Evolutionary conservation across 2,888 invertebrate species (phyloP).

Genomic region (Druceiella hillmani): DNA sequence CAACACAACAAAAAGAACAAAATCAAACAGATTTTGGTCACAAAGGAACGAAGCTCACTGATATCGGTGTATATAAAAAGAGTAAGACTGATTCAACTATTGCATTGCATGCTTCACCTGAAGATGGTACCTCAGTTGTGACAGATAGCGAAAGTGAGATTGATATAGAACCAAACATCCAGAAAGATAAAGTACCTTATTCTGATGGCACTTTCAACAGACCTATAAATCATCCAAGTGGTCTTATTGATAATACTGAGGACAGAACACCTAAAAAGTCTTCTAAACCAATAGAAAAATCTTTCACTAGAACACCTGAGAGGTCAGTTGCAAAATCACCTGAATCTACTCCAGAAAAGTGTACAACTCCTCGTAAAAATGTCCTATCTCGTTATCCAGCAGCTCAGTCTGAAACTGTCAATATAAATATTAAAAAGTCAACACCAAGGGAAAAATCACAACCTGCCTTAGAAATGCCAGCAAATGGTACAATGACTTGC

Average conservation of each 20-base stretch:
- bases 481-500: slow-evolving; percentile 29
- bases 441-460: slow-evolving; percentile 19
- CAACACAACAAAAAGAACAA: slow-evolving; percentile 36
- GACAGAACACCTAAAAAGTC: too few relatives aligned
- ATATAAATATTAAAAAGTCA: slow-evolving; percentile 26
- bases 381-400: slow-evolving; percentile 29
- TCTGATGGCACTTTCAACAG: slow-evolving; percentile 26
- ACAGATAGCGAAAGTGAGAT: slow-evolving; percentile 30
- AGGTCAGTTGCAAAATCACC: slow-evolving; percentile 30
- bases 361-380: too few relatives aligned
- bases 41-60: slow-evolving; percentile 42
- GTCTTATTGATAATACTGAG: neutral
- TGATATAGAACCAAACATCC: slow-evolving; percentile 22
- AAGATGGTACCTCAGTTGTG: slow-evolving; percentile 29
- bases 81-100: slow-evolving; percentile 32
- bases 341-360: too few relatives aligned
- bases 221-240: slow-evolving; percentile 18
- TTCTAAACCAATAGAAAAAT: neutral
- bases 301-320: slow-evolving; percentile 23
- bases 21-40: slow-evolving; percentile 27
- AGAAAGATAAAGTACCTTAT: slow-evolving; percentile 25
- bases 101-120: slow-evolving; percentile 30
- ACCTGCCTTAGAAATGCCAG: slow-evolving; percentile 8
- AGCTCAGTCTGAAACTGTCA: slow-evolving; percentile 32
- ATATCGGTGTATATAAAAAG: slow-evolving; percentile 44